Evolutionary conservation across 2,113 vertebrate species (phyloP).

Genomic region (Spea multiplicata): DNA sequence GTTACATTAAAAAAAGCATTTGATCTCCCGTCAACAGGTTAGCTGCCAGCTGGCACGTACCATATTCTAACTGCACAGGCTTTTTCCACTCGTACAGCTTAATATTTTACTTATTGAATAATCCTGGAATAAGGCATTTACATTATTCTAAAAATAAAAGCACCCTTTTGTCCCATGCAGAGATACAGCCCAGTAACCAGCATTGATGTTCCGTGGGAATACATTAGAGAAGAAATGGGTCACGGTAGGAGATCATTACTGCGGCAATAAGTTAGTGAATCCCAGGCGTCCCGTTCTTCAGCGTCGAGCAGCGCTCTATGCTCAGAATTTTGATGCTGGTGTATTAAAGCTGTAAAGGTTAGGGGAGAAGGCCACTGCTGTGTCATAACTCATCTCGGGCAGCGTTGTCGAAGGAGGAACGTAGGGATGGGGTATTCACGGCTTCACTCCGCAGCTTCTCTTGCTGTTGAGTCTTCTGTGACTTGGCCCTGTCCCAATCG

Average conservation of each 20-base stretch:
- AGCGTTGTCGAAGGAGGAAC: constrained; percentile 78
- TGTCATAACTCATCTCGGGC: constrained; percentile 84
- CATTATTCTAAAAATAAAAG: not conserved
- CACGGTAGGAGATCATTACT: not conserved
- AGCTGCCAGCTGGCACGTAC: not conserved
- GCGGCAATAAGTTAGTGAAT: not conserved
- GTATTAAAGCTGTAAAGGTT: not conserved
- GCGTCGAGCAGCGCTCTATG: not conserved
- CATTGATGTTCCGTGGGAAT: not conserved
- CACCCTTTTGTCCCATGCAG: not conserved
- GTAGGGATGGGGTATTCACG: constrained; percentile 82
- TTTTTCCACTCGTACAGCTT: not conserved
- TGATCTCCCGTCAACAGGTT: not conserved
- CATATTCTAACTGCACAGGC: not conserved
- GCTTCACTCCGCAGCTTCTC: constrained; percentile 79
- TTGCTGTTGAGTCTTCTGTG: constrained; percentile 83
- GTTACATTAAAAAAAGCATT: no score
- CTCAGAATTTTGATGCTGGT: not conserved
- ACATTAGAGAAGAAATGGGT: not conserved
- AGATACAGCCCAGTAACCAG: not conserved
- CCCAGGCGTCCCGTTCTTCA: not conserved
- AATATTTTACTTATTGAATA: constrained; percentile 22
- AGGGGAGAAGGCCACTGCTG: fast-evolving
- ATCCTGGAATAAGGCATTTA: not conserved
- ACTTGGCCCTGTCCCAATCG: constrained; percentile 85